Evolutionary conservation across 1,140 invertebrate species (phyloP).

Genomic region (Teleogryllus occipitalis): DNA sequence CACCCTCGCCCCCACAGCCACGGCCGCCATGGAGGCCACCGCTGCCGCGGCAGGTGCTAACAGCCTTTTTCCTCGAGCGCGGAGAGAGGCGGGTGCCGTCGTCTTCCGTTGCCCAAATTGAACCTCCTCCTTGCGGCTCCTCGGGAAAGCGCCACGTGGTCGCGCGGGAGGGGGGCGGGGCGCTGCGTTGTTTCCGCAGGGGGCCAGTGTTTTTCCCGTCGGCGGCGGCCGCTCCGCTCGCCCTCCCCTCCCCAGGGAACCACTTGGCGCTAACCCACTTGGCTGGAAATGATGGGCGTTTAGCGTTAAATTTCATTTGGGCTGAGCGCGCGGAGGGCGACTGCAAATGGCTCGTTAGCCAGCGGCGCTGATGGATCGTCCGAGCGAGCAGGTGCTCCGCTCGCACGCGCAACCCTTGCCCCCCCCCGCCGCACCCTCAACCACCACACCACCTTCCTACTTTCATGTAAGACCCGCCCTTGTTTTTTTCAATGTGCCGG

Average conservation of each 20-base stretch:
- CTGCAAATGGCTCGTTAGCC: constrained; percentile 14
- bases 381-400: not conserved
- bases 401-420: constrained; percentile 9
- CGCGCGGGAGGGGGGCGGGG: no score
- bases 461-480: no score
- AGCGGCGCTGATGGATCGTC: constrained; percentile 6
- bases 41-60: not conserved
- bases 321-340: constrained; percentile 7
- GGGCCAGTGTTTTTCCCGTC: not conserved
- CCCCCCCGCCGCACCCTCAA: not conserved
- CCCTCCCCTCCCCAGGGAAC: not conserved
- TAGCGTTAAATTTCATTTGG: constrained; percentile 23
- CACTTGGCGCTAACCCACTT: constrained; percentile 17
- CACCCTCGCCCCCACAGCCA: no score
- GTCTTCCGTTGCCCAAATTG: not conserved
- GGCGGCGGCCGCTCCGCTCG: not conserved
- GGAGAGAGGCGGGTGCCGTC: no score
- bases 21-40: no score
- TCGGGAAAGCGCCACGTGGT: not conserved
- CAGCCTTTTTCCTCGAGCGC: not conserved
- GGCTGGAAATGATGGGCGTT: constrained; percentile 23
- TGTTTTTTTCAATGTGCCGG: no score
- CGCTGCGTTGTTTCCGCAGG: no score
- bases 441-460: no score
- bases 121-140: not conserved